These are phyloP conservation scores for Vanessa cardui DNA, from an alignment of 2,888 invertebrate species.

Conservation along the genomic window DNA sequence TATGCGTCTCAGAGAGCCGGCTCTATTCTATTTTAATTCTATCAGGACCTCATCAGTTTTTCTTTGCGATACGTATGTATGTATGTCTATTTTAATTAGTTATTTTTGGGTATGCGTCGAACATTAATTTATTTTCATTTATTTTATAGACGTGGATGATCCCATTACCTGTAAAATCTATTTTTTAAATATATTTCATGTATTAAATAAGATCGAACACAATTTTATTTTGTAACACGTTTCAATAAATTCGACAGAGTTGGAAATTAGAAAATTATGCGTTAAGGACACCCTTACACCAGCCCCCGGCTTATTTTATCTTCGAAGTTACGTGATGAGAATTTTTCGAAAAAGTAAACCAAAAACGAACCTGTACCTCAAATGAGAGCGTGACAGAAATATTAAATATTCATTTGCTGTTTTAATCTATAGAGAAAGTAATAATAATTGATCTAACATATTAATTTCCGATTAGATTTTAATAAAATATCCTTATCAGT, in stretches of 20 bases:
- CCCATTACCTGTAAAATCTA: too few relatives aligned
- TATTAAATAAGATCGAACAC: neutral
- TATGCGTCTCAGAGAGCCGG: too few relatives aligned
- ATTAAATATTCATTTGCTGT: conserved; percentile 3
- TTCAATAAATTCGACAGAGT: neutral
- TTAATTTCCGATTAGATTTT: too few relatives aligned
- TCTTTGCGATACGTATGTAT: too few relatives aligned
- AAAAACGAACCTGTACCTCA: conserved; percentile 8
- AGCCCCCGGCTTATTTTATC: neutral
- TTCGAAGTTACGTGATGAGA: conserved; percentile 4
- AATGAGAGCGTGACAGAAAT: conserved; percentile 9
- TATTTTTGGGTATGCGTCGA: too few relatives aligned
- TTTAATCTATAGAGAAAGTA: neutral
- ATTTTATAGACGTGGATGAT: too few relatives aligned
- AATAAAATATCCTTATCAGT: too few relatives aligned
- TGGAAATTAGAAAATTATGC: conserved; percentile 10
- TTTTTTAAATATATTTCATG: too few relatives aligned
- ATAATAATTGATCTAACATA: neutral
- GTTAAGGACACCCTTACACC: neutral
- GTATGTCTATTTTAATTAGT: too few relatives aligned
- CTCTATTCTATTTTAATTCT: too few relatives aligned
- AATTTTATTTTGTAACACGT: neutral
- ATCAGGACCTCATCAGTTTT: too few relatives aligned
- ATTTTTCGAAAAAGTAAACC: conserved; percentile 6
- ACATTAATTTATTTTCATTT: too few relatives aligned